Evolutionary conservation across 2,888 invertebrate species (phyloP).

Genomic region (Mellilla xanthometata): DNA sequence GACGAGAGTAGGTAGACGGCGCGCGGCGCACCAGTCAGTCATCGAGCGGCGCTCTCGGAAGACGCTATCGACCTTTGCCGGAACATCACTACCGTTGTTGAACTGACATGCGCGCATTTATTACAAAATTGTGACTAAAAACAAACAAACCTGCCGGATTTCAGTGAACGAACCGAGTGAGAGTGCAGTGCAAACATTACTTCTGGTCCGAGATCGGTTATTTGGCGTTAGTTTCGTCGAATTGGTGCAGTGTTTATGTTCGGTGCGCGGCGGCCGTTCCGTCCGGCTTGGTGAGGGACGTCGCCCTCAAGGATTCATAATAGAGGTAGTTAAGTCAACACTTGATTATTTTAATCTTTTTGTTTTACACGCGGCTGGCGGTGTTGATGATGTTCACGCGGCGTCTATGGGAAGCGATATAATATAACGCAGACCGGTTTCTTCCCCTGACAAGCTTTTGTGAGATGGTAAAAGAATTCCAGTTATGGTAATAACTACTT

Average conservation of each 20-base stretch:
- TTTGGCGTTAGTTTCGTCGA: constrained; percentile 58
- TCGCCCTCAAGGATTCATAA: constrained; percentile 73
- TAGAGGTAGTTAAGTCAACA: constrained; percentile 69
- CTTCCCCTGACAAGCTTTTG: constrained; percentile 39
- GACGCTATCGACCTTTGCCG: constrained; percentile 36
- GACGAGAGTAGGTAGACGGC: no score
- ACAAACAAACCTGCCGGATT: constrained; percentile 68
- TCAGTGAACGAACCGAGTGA: constrained; percentile 66
- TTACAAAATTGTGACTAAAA: constrained; percentile 69
- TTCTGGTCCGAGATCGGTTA: constrained; percentile 39
- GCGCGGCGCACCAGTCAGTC: constrained; percentile 60
- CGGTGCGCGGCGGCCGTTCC: constrained; percentile 68
- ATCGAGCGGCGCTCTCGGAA: constrained; percentile 69
- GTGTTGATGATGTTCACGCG: constrained; percentile 27
- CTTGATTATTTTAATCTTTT: constrained; percentile 46
- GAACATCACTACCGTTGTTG: constrained; percentile 44
- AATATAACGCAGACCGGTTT: constrained; percentile 48
- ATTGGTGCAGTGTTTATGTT: constrained; percentile 81
- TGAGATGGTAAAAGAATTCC: constrained; percentile 44
- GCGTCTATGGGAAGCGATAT: constrained; percentile 24
- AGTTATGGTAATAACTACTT: constrained; percentile 42
- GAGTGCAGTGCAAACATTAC: constrained; percentile 60
- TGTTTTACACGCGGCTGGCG: constrained; percentile 26
- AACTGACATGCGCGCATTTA: constrained; percentile 71
- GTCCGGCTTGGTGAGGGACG: constrained; percentile 72